Percentiles rank a stretch among this genome's conserved stretches.
Evolutionary conservation across 2,888 invertebrate genomes (phyloP).

Genomic region (Microdon myrmicae): DNA sequence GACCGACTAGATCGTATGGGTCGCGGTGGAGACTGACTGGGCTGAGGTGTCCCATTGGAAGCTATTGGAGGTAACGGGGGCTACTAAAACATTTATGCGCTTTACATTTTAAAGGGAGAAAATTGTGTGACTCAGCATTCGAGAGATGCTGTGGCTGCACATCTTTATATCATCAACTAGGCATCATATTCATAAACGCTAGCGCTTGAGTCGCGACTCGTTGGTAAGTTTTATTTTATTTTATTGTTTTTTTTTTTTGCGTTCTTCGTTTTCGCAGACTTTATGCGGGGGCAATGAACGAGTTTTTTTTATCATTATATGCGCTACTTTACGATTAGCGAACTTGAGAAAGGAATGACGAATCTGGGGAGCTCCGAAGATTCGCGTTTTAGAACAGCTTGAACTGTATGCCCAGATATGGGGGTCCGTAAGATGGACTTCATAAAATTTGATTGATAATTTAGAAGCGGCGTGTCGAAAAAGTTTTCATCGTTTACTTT

Average conservation of each 20-base stretch:
- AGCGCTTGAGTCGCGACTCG: slow-evolving; percentile 22
- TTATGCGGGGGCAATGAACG: slow-evolving; percentile 50
- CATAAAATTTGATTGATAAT: too few species aligned
- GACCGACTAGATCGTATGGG: background rate
- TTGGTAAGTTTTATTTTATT: too few species aligned
- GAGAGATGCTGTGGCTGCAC: slow-evolving; percentile 35
- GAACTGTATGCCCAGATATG: too few species aligned
- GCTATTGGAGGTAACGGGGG: background rate
- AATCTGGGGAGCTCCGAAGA: too few species aligned
- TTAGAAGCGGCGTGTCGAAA: too few species aligned
- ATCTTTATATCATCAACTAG: slow-evolving; percentile 37
- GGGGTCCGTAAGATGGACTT: too few species aligned
- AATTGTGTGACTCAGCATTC: slow-evolving; percentile 23
- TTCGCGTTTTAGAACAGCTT: too few species aligned
- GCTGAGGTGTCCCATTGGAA: slow-evolving; percentile 4
- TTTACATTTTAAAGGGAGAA: slow-evolving; percentile 2
- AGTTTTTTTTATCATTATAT: slow-evolving; percentile 43
- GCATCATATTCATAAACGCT: slow-evolving; percentile 44
- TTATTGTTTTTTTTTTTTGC: slow-evolving; percentile 7
- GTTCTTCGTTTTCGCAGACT: slow-evolving; percentile 14
- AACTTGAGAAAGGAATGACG: too few species aligned
- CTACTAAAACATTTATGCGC: slow-evolving; percentile 19
- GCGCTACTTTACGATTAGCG: slow-evolving; percentile 33
- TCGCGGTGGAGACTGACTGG: background rate
- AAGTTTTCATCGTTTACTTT: too few species aligned